These are phyloP conservation scores for Stomatorhinus ivindoensis DNA, from an alignment of 2,113 vertebrate genomes.

Conservation along the genomic window DNA sequence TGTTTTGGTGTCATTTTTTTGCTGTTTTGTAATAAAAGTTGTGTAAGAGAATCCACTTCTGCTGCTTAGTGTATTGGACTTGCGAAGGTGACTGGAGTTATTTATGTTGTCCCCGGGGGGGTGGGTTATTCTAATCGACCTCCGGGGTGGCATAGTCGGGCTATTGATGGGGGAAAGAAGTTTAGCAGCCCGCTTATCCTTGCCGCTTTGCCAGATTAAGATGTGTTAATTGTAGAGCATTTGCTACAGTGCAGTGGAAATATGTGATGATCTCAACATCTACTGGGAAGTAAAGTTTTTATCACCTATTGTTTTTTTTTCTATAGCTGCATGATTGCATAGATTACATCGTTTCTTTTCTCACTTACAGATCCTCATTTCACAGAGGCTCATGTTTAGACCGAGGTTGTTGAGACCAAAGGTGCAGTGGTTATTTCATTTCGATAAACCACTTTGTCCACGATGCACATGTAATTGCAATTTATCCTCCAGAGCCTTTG, in stretches of 20 bases:
- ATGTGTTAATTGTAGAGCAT: neutral
- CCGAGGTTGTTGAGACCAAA: neutral
- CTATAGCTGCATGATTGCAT: neutral
- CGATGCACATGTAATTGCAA: neutral
- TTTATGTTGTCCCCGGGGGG: too few relatives aligned
- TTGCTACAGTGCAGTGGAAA: neutral
- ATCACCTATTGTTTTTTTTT: neutral
- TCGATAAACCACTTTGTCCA: neutral
- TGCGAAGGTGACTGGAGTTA: too few relatives aligned
- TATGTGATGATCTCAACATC: neutral
- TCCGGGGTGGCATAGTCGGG: too few relatives aligned
- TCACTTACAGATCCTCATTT: neutral
- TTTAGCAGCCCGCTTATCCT: too few relatives aligned
- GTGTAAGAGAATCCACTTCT: too few relatives aligned
- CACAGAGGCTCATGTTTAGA: neutral
- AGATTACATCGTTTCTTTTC: neutral
- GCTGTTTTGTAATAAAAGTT: too few relatives aligned
- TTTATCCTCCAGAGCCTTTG: neutral
- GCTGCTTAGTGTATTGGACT: too few relatives aligned
- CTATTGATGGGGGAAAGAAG: too few relatives aligned
- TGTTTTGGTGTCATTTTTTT: too few relatives aligned
- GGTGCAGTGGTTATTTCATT: neutral
- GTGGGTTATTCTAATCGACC: too few relatives aligned
- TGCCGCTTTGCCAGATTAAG: too few relatives aligned
- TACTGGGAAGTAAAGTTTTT: neutral